phyloP scores from a whole-genome alignment of 2,888 invertebrate species.

The Argyra leucocephala region DNA sequence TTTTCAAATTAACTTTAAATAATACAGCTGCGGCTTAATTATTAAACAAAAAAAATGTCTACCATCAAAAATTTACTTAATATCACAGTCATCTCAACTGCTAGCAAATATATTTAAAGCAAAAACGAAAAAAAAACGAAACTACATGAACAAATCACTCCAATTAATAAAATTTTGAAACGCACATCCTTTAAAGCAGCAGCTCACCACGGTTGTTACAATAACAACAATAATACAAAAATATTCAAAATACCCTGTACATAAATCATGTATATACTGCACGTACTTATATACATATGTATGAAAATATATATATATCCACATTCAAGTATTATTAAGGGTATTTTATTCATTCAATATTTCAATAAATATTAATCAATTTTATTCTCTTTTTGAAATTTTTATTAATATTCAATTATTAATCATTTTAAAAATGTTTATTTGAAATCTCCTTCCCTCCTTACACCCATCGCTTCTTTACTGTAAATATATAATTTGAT shows the following conservation, averaged over 20 bases:
- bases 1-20: no score
- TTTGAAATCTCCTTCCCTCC: neutral
- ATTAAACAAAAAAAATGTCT: no score
- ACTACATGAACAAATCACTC: neutral
- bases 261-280: neutral
- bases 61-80: no score
- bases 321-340: neutral
- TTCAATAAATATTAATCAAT: slow-evolving; percentile 6
- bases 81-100: no score
- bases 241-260: neutral
- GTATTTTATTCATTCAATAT: slow-evolving; percentile 5
- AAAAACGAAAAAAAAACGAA: neutral
- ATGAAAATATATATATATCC: no score
- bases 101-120: neutral
- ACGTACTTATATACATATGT: no score
- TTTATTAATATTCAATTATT: slow-evolving; percentile 1
- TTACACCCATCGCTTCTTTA: no score
- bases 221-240: neutral
- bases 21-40: no score
- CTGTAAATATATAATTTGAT: no score
- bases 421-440: neutral
- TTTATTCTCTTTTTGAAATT: neutral
- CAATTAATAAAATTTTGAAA: neutral
- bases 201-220: neutral
- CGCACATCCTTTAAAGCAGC: neutral